Conservation (phyloP, 2,113 vertebrate species). For the Chroicocephalus ridibundus region DNA sequence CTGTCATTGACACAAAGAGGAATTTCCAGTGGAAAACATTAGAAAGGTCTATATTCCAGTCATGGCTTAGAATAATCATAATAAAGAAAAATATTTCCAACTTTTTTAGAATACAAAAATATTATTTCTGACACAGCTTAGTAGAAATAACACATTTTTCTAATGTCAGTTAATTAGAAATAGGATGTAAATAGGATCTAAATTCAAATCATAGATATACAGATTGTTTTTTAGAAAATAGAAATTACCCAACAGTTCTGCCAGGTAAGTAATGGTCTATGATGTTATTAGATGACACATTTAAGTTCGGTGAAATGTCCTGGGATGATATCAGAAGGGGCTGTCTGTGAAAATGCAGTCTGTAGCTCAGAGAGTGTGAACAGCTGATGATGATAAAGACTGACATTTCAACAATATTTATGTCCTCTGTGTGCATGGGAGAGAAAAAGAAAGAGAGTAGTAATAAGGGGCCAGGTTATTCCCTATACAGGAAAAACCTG, state of each 20-base stretch:
- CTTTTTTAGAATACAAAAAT: background rate
- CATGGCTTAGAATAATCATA: background rate
- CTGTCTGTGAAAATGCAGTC: background rate
- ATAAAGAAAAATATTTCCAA: background rate
- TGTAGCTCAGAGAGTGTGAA: background rate
- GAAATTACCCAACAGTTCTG: background rate
- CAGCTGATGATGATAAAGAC: slow-evolving; percentile 14
- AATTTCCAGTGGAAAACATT: background rate
- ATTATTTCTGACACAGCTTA: background rate
- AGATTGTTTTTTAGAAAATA: background rate
- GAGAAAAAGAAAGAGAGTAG: background rate
- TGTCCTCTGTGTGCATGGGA: background rate
- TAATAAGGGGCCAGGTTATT: background rate
- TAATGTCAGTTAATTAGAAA: background rate
- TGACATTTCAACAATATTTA: slow-evolving; percentile 48
- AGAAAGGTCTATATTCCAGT: background rate
- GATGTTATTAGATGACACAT: background rate
- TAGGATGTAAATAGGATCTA: background rate
- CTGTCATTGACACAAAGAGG: background rate
- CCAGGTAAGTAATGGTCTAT: background rate
- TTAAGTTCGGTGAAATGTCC: background rate
- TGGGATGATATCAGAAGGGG: background rate
- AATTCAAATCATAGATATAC: background rate
- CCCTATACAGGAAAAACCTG: slow-evolving; percentile 38
- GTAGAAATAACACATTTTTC: background rate